Percentiles rank a stretch among this genome's conserved stretches.
Conservation (phyloP, 2,797 vertebrate genomes). For the Microctenopoma stevenorrisi region DNA sequence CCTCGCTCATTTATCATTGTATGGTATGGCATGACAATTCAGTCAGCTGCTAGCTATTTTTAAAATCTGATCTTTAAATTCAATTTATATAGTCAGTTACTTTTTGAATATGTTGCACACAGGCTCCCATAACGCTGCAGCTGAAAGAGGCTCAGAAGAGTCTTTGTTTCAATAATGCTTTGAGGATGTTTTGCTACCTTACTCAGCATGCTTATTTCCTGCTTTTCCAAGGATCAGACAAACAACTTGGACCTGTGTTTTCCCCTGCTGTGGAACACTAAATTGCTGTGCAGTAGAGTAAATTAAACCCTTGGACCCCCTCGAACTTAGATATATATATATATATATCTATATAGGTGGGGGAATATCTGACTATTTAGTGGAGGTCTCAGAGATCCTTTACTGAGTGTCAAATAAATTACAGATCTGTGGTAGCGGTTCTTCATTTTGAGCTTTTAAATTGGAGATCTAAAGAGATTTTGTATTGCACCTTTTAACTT, state of each 20-base stretch:
- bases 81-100: no score
- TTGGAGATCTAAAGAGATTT: constrained; percentile 27
- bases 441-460: constrained; percentile 55
- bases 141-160: constrained; percentile 19
- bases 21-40: constrained; percentile 11
- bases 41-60: neutral
- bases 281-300: constrained; percentile 67
- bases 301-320: constrained; percentile 65
- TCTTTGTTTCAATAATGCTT: constrained; percentile 23
- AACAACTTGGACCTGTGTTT: constrained; percentile 50
- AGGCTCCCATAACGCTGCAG: neutral
- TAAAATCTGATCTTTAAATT: neutral
- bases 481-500: constrained; percentile 40
- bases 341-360: constrained; percentile 11
- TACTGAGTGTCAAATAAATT: constrained; percentile 53
- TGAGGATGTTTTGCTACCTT: constrained; percentile 61
- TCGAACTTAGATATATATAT: constrained; percentile 39
- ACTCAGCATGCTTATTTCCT: constrained; percentile 65
- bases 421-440: constrained; percentile 43
- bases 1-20: constrained; percentile 3
- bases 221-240: constrained; percentile 62
- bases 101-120: neutral
- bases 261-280: constrained; percentile 52
- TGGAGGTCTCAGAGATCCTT: constrained; percentile 23
- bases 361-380: constrained; percentile 55